Conservation (phyloP, 1,140 invertebrate genomes). For the Drosophila albomicans region DNA sequence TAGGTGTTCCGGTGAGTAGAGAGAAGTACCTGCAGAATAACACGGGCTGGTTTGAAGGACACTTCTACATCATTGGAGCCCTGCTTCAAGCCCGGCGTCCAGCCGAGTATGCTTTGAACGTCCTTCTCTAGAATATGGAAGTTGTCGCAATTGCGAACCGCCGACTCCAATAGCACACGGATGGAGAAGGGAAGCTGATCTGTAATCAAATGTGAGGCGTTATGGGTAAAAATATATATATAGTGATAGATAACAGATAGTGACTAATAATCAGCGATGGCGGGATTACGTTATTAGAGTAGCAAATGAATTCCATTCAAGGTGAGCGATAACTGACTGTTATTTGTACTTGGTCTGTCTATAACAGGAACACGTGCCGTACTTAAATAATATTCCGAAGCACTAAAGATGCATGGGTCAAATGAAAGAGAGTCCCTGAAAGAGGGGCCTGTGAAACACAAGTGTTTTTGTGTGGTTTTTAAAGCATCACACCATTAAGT, state of each 20-base stretch:
- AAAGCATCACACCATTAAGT: conserved; percentile 46
- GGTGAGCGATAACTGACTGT: background rate
- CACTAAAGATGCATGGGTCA: conserved; percentile 10
- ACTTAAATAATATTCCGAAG: conserved; percentile 53
- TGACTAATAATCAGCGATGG: conserved; percentile 11
- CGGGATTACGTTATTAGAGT: background rate
- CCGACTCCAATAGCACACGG: conserved; percentile 96
- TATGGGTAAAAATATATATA: background rate
- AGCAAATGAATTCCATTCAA: too few relatives aligned
- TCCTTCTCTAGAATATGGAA: conserved; percentile 95
- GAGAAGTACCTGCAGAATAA: conserved; percentile 93
- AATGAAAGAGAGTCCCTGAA: background rate
- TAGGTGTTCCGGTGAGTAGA: background rate
- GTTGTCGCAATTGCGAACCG: conserved; percentile 97
- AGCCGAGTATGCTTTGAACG: conserved; percentile 96
- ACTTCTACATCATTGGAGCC: conserved; percentile 93
- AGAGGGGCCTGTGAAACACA: background rate
- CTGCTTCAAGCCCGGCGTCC: conserved; percentile 90
- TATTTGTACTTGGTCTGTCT: background rate
- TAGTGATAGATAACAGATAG: conserved; percentile 17
- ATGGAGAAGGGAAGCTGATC: conserved; percentile 96
- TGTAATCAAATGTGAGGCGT: conserved; percentile 26
- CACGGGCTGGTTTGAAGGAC: conserved; percentile 97
- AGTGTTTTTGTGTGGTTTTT: conserved; percentile 1
- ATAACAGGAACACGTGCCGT: conserved; percentile 42